Base-by-base conservation (phyloP, 2,113 vertebrate species). In the Grus americana region DNA sequence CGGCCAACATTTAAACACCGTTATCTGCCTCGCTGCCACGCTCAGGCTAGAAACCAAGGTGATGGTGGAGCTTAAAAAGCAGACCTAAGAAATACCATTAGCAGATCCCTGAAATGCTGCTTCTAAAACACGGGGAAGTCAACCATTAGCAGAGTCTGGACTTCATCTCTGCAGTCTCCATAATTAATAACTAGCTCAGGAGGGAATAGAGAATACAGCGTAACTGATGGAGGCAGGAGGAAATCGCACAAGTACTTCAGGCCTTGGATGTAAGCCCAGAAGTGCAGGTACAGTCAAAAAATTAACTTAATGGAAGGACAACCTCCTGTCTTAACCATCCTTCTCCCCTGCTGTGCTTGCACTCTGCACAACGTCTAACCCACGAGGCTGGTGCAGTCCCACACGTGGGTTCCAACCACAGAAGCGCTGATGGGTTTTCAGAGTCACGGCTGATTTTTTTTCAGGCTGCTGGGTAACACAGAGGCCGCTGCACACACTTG, bases 121-220 rank as follows among this genome's bases (percentile, higher is more conserved):
- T 75, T 93, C 63, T 88, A 18, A 70, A 89, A 57, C 76, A 52
- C 0, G 0, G 36, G 68, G 20, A 93, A 92, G 79, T 81, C 75
- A 96, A 87, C 67, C 85, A 86, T 96, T 93, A 96, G 92, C 75
- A 86, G 68, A 94, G 47, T 8, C 91, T 79, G 93, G 88, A 62
- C 32, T 93, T 88, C 76, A 68, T 93, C 92, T 90, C 80, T 72
- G 93, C 65, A 52, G 90, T 34, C 57, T 94, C 92, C 88, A 90
- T 96, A 94, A 95, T 96, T 95, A 96, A 96, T 92, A 96, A 96
- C 61, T 10, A 92, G 95, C 79, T 92, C 90, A 82, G 63, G 58
- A 84, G 88, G 80, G 93, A 97, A 93, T 10, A 66, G 61, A 79
- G 61, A 93, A 70, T 15, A 80, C 66, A 78, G 23, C 65, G 2